Evolutionary conservation across 2,797 vertebrate genomes (phyloP).

Genomic region (Momotus momota): DNA sequence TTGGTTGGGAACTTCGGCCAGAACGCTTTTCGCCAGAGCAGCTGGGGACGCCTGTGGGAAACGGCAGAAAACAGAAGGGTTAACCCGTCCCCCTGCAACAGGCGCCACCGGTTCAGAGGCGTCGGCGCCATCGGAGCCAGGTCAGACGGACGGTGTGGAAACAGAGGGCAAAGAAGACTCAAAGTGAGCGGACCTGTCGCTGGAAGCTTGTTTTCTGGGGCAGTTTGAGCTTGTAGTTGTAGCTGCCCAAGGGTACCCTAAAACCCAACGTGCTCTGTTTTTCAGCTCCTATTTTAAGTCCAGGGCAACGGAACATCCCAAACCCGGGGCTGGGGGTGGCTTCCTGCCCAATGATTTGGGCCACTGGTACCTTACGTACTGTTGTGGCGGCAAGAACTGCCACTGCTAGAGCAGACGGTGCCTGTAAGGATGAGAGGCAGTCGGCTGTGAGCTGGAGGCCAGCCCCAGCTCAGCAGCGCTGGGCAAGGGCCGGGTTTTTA

Average conservation of each 20-base stretch:
- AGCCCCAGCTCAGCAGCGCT: not conserved
- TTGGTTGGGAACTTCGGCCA: conserved; percentile 99
- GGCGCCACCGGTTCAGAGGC: not conserved
- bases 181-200: not conserved
- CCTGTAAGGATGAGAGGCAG: not conserved
- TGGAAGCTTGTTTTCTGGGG: not conserved
- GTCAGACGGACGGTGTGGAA: not conserved
- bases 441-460: not conserved
- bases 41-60: conserved; percentile 93
- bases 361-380: not conserved
- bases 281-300: not conserved
- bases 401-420: not conserved
- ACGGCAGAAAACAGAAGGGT: conserved; percentile 66
- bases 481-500: not conserved
- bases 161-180: not conserved
- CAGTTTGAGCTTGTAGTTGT: not conserved
- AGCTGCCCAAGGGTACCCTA: not conserved
- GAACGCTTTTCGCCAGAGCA: conserved; percentile 96
- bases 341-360: not conserved
- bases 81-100: conserved; percentile 25
- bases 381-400: not conserved
- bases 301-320: not conserved
- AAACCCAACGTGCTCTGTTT: not conserved
- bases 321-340: not conserved
- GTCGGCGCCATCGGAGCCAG: not conserved